Base-by-base conservation (phyloP, 2,113 vertebrate species). In the Cebus imitator region DNA sequence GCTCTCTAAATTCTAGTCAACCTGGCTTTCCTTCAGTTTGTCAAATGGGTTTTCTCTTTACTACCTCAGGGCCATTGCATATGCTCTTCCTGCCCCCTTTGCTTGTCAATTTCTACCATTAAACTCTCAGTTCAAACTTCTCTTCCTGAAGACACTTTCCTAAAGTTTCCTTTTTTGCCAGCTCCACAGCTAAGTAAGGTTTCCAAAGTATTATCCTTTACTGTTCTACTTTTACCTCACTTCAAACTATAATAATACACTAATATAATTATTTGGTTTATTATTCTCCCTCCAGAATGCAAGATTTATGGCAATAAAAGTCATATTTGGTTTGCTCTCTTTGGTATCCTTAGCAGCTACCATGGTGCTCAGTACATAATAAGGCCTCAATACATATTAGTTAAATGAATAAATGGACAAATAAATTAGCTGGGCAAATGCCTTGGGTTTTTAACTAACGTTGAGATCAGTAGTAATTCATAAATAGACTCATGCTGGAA, bases 261-360 rank as follows among this genome's bases (percentile, higher is more conserved):
- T 84, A 61, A 95, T 57, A 11, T 43, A 89, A 70, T 58, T 78
- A 90, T 72, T 64, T 61, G 57, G 73, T 45, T 35, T 90, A 35
- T 92, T 23, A 20, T 68, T 78, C 23, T n/a, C 25, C 50, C 25
- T 96, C 27, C n/a, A 75, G 50, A 95, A 68, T 21, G 32, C 52
- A 95, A 95, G 23, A n/a, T 85, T 87, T 35, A 57, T 37, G 13
- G 40, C 75, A 58, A 64, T 12, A 90, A 78, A 96, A 95, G 18
- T 5, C 25, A 52, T 66, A 61, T 76, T 91, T 91, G 76, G 88
- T 86, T 73, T 68, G 12, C 4, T 86, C 20, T 68, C 52, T 86
- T 66, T 79, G 23, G 9, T 57, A 58, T 45, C 18, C 16, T 64
- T 9, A n/a, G 20, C 27, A 78, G 2, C 25, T 90, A 75, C 12